phyloP scores from a whole-genome alignment of 2,113 vertebrate species.

The Turnix velox region DNA sequence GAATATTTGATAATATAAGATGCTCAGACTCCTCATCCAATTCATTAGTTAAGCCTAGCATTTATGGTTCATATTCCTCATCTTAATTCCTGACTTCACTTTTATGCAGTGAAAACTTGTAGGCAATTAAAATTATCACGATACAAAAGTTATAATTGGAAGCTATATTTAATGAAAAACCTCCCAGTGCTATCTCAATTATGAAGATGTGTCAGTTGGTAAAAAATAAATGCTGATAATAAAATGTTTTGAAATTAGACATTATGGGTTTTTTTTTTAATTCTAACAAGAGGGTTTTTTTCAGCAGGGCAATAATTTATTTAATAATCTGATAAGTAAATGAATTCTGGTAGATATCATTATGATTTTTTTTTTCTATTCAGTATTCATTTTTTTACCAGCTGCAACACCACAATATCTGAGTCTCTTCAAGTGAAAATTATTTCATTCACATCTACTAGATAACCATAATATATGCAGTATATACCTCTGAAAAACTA shows the following conservation, averaged over 20 bases:
- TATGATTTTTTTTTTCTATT: neutral
- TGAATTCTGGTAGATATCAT: too few relatives aligned
- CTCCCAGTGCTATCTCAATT: neutral
- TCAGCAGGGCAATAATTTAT: neutral
- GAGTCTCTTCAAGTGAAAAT: neutral
- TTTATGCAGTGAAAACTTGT: neutral
- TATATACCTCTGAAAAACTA: neutral
- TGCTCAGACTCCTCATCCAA: neutral
- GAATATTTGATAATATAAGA: neutral
- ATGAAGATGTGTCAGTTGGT: neutral
- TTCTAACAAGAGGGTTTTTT: neutral
- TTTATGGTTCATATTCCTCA: neutral
- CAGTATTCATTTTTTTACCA: neutral
- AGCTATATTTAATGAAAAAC: neutral
- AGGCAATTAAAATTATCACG: neutral
- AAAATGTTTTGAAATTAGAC: neutral
- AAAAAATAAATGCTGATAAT: neutral
- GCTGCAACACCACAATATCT: neutral
- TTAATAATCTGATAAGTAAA: neutral
- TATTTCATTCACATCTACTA: neutral
- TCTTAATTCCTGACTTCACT: neutral
- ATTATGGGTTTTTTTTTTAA: rapidly evolving
- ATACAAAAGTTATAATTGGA: neutral
- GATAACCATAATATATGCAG: neutral
- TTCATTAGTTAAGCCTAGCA: neutral